Evolutionary conservation across 2,113 vertebrate genomes (phyloP), one percentile per base, ranked within the genome.

Genomic region (Apaloderma vittatum): DNA sequence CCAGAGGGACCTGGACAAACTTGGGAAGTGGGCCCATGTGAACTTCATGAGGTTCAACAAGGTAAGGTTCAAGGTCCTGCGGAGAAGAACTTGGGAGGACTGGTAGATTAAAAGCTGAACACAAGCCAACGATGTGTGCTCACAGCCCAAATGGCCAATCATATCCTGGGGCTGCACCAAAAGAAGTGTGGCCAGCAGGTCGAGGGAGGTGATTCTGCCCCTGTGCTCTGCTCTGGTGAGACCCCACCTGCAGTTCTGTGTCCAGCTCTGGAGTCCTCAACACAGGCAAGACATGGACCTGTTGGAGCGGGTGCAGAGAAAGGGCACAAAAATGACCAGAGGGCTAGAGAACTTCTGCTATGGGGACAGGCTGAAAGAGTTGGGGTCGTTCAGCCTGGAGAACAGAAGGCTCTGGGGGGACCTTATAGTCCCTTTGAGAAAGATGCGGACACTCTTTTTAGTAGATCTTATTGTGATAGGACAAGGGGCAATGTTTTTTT

Each of bases 71-170:
- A 63, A 49, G 11, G 26, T n/a, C 37, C 30, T 59, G 30, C 15
- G 0, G 7, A 59, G n/a, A 78, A 49, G 55, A 37, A 37, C 6
- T 3, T 49, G 22, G 16, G 40, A 15, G 11, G 12, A 13, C 43
- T 77, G 48, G 15, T 11, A 24, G 8, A 6, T 62, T 29, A 46
- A 76, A 89, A 76, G 20, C 17, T 57, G 57, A 24, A 29, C 13
- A 1, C 6, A 48, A 62, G 29, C 15, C 0, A 0, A 21, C 46
- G 59, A 3, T 4, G 34, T 46, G 22, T 7, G 1, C 21, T 48
- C 7, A 2, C 16, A 91, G 26, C 37, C 65, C 45, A 36, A 49
- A 37, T 88, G 15, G 27, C 8, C 24, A 51, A 1, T 21, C 5
- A 0, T 24, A n/a, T 7, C 26, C n/a, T 65, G n/a, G 59, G 59